Base-by-base conservation (phyloP, 2,113 vertebrate species). In the Phodopus roborovskii region DNA sequence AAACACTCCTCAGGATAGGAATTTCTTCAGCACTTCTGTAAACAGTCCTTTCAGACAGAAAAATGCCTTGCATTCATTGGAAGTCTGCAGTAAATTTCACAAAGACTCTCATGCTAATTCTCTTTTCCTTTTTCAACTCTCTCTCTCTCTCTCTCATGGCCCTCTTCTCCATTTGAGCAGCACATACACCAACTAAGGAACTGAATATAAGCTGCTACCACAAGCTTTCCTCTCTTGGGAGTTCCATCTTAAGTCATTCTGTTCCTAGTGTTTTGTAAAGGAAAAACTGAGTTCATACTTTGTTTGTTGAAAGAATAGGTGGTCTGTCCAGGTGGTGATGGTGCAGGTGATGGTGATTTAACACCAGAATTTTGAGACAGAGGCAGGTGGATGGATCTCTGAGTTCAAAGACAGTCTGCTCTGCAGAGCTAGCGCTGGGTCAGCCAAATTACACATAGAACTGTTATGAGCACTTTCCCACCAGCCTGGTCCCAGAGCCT, bases 261-360 rank as follows among this genome's bases (percentile, higher is more conserved):
- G 33, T 8, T 48, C 24, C 5, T 45, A 24, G 30, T 39, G 45
- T 83, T n/a, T n/a, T 28, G 13, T 62, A 84, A 62, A 64, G 36
- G 62, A 48, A 84, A 22, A 79, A 56, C 15, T 81, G 75, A 70
- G 13, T 36, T 56, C 22, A 33, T 53, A 7, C 28, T 53, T 79
- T 95, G 33, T 85, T 79, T 95, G 36, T 85, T 81, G 36, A 87
- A 83, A 79, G n/a, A 79, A 75, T 71, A 36, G 68, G n/a, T 19
- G 33, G 68, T 8, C 9, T 5, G 10, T 53, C 33, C 33, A n/a
- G 68, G 68, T 4, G 8, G 68, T 71, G 68, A n/a, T n/a, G 36
- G 68, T n/a, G 15, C 36, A 56, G 53, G 53, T 56, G 12, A 56
- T 56, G 13, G n/a, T n/a, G 36, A 16, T n/a, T 71, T n/a, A n/a